Evolutionary conservation across 1,140 invertebrate genomes (phyloP), one percentile per base, ranked within the genome.

Genomic region (Akabosia matsudoensis): DNA sequence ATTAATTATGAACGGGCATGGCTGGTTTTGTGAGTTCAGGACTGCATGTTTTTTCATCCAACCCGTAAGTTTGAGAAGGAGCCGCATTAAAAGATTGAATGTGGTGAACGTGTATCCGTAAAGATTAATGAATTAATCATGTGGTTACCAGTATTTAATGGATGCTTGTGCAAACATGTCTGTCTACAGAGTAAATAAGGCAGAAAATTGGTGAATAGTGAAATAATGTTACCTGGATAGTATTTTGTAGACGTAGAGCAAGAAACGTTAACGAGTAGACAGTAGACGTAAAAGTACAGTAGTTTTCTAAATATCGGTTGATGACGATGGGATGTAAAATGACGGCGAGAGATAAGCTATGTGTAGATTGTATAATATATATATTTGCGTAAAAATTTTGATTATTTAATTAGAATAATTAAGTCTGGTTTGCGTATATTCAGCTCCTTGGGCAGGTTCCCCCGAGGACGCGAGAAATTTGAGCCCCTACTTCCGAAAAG

Each of bases 371-470:
- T n/a, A n/a, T n/a, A n/a, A n/a, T 45, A 45, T 45, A 18, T 45
- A 45, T 18, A 10, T 45, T 18, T 18, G 37, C 7, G 37, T 45
- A 45, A 45, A 45, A 10, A 45, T 10, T 45, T 45, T 13, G 24
- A 56, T 2, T 67, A 67, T 10, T 28, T 67, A 67, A 67, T 67
- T 67, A 61, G 14, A 56, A 56, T 56, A 16, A 16, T 56, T 56
- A n/a, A 67, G 61, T 67, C 61, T n/a, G 61, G 31, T 7, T 56
- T 67, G 61, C 61, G 61, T 2, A 24, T 67, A 67, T 67, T 67
- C 61, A 67, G 61, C 61, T 67, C 28, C 61, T 67, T 67, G 61
- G 61, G 61, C 61, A 67, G 61, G 28, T 67, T 67, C 61, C 61
- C 24, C 61, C 30, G 7, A 16, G 26, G 61, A 67, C 30, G 22